phyloP scores from a whole-genome alignment of 2,888 invertebrate genomes.

The Eretmocerus hayati region DNA sequence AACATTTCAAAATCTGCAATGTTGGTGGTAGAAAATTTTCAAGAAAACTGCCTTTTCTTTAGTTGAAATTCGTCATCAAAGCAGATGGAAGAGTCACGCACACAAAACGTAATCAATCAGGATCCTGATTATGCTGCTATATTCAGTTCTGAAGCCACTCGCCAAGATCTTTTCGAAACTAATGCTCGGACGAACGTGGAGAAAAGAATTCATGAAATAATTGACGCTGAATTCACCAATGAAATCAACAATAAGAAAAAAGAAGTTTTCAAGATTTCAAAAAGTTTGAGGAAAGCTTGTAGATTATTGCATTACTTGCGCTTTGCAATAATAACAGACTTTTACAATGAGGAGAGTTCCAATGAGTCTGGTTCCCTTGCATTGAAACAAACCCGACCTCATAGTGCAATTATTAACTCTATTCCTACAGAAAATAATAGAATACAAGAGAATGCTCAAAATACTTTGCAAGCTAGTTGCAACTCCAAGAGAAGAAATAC shows the following conservation, averaged over 20 bases:
- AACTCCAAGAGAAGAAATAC: constrained; percentile 6
- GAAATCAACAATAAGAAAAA: constrained; percentile 64
- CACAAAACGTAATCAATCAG: constrained; percentile 29
- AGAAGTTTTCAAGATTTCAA: constrained; percentile 65
- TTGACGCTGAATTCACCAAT: constrained; percentile 64
- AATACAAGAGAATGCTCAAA: not conserved
- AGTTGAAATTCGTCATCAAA: too few relatives aligned
- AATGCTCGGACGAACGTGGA: constrained; percentile 37
- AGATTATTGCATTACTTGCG: constrained; percentile 55
- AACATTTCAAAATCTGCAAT: too few relatives aligned
- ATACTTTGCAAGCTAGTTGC: not conserved
- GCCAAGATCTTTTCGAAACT: constrained; percentile 37
- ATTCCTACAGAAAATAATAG: not conserved
- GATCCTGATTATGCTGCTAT: constrained; percentile 41
- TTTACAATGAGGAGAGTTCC: constrained; percentile 54
- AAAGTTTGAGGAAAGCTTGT: constrained; percentile 54
- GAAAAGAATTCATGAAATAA: constrained; percentile 55
- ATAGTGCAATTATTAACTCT: constrained; percentile 49
- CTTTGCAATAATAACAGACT: constrained; percentile 55
- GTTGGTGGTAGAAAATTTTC: too few relatives aligned
- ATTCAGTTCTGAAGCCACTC: constrained; percentile 29
- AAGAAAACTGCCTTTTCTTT: too few relatives aligned
- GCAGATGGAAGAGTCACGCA: too few relatives aligned
- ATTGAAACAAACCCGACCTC: constrained; percentile 53
- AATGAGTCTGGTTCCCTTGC: constrained; percentile 42